Evolutionary conservation across 2,797 vertebrate species (phyloP), one percentile per base, ranked within the genome.

Genomic region (Selene dorsalis): DNA sequence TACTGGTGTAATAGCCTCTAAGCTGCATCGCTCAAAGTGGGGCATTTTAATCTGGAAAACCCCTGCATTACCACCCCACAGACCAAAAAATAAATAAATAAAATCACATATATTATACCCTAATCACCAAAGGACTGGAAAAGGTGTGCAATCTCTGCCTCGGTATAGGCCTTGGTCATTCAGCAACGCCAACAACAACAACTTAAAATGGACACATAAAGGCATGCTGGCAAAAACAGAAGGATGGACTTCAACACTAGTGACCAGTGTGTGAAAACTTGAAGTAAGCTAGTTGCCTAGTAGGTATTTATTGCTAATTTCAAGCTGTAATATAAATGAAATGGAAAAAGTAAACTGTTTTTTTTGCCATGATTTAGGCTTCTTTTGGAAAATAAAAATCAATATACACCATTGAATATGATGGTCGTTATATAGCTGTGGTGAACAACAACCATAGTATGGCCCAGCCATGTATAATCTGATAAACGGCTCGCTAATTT

Each of bases 31-130:
- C 79, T 85, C 68, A 79, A 77, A 84, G 77, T 77, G 77, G 79
- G 77, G 55, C 69, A 53, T 85, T 89, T 89, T 78, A 82, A 90
- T 90, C 74, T 86, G 69, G 11, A 79, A 56, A 86, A 73, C 71
- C 58, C 35, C 45, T 64, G 61, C 60, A 22, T 73, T 64, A 61
- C 52, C 28, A 9, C 62, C 35, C 61, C 48, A 28, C 68, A 11
- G n/a, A 9, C 30, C 48, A 75, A 74, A 77, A 52, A 22, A 67
- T 3, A 2, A 50, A 24, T 2, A 17, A 24, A 63, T n/a, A 8
- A 59, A 45, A 24, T 12, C 78, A 85, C 56, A 83, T 83, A 53
- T 50, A 80, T 87, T 80, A 79, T 70, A 63, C 11, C 62, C 3
- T 67, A 75, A 75, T 86, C 85, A 87, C 61, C 35, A 41, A 28